These are phyloP conservation scores for Numenius arquata DNA, from an alignment of 2,113 vertebrate species.

Conservation along the genomic window DNA sequence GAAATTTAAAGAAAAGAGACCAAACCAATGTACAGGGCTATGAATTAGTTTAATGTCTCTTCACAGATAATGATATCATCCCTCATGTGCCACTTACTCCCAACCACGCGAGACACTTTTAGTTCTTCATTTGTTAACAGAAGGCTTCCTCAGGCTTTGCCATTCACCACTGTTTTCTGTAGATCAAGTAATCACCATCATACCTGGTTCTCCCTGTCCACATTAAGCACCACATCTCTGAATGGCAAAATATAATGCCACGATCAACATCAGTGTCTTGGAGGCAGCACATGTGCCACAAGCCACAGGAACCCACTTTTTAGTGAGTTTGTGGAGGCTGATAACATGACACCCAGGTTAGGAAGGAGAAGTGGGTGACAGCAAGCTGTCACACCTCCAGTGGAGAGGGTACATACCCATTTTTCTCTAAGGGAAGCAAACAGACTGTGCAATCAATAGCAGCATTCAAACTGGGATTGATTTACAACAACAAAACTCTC, in stretches of 20 bases:
- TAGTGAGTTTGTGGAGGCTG: background rate
- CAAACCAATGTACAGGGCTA: background rate
- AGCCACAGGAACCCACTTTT: background rate
- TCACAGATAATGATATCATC: background rate
- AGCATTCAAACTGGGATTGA: background rate
- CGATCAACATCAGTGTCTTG: background rate
- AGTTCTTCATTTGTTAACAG: background rate
- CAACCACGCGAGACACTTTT: background rate
- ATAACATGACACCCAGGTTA: background rate
- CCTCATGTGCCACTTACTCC: background rate
- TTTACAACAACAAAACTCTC: background rate
- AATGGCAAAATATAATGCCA: background rate
- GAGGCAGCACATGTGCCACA: background rate
- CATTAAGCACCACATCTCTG: background rate
- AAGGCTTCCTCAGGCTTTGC: background rate
- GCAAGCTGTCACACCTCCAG: background rate
- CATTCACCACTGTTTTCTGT: background rate
- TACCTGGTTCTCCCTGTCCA: background rate
- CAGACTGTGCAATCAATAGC: background rate
- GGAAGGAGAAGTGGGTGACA: rapidly evolving
- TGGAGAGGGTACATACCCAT: rapidly evolving
- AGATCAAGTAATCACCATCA: background rate
- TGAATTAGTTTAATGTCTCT: background rate
- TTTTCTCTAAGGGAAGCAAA: background rate
- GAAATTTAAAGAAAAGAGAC: no score